Evolutionary conservation across 1,140 invertebrate genomes (phyloP).

Genomic region (Lasaia peninsularis): DNA sequence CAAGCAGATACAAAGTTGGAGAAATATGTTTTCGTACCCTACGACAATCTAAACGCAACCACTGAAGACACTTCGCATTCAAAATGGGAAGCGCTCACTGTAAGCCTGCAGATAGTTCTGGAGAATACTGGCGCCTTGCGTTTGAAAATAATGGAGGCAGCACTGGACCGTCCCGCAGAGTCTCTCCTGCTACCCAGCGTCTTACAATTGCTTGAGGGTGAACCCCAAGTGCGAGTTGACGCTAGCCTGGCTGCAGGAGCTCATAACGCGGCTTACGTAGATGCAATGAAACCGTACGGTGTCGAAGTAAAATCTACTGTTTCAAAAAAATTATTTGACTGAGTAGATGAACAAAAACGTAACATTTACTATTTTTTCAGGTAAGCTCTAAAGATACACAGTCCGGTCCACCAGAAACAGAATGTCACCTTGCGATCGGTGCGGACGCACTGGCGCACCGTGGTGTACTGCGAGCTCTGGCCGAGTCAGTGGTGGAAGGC

Average conservation of each 20-base stretch:
- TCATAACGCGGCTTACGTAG: slow-evolving; percentile 60
- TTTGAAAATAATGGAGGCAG: slow-evolving; percentile 87
- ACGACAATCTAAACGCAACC: slow-evolving; percentile 78
- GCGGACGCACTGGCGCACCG: slow-evolving; percentile 79
- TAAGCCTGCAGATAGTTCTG: slow-evolving; percentile 84
- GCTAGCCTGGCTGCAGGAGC: slow-evolving; percentile 73
- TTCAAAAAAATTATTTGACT: neutral
- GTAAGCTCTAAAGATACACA: slow-evolving; percentile 73
- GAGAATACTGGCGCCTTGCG: slow-evolving; percentile 88
- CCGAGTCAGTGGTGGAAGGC: slow-evolving; percentile 80
- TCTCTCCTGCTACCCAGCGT: slow-evolving; percentile 79
- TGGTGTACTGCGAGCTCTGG: slow-evolving; percentile 78
- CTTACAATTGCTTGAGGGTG: slow-evolving; percentile 80
- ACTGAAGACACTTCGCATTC: slow-evolving; percentile 81
- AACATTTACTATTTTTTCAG: slow-evolving; percentile 15
- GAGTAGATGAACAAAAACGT: neutral
- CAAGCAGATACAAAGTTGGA: slow-evolving; percentile 89
- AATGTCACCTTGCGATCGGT: slow-evolving; percentile 81
- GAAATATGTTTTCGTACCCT: slow-evolving; percentile 90
- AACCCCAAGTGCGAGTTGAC: slow-evolving; percentile 82
- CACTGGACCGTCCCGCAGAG: slow-evolving; percentile 80
- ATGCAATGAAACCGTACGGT: slow-evolving; percentile 74
- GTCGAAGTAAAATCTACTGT: slow-evolving; percentile 70
- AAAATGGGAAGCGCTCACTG: slow-evolving; percentile 80
- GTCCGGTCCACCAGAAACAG: slow-evolving; percentile 78